Evolutionary conservation across 2,888 invertebrate genomes (phyloP).

Genomic region (Tenthredo scrophulariae): DNA sequence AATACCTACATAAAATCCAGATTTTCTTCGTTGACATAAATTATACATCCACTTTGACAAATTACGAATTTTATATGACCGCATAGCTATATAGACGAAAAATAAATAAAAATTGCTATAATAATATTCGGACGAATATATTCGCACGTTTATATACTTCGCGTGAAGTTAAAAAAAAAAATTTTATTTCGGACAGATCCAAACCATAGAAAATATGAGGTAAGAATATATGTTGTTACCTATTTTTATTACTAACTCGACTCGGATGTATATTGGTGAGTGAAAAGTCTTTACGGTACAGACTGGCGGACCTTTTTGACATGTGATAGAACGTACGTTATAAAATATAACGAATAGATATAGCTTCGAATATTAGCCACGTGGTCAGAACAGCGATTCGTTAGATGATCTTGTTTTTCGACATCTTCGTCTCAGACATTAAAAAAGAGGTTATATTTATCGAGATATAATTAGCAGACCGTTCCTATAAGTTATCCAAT

Average conservation of each 20-base stretch:
- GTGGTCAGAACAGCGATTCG: neutral
- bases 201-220: too few relatives aligned
- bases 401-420: neutral
- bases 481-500: neutral
- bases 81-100: too few relatives aligned
- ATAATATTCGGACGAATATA: neutral
- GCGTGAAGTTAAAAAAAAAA: too few relatives aligned
- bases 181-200: neutral
- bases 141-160: too few relatives aligned
- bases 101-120: neutral
- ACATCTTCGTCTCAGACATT: slow-evolving; percentile 24
- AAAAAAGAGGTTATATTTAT: slow-evolving; percentile 10
- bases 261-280: neutral
- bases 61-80: neutral
- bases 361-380: neutral
- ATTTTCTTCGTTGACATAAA: neutral
- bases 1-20: neutral
- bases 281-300: neutral
- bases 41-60: neutral
- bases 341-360: neutral
- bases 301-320: neutral
- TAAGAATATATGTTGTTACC: neutral
- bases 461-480: slow-evolving; percentile 32
- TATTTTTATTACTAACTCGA: neutral
- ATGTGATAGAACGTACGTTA: slow-evolving; percentile 7